Base-by-base conservation (phyloP, 1,140 invertebrate genomes). In the Meloidogyne exigua region DNA sequence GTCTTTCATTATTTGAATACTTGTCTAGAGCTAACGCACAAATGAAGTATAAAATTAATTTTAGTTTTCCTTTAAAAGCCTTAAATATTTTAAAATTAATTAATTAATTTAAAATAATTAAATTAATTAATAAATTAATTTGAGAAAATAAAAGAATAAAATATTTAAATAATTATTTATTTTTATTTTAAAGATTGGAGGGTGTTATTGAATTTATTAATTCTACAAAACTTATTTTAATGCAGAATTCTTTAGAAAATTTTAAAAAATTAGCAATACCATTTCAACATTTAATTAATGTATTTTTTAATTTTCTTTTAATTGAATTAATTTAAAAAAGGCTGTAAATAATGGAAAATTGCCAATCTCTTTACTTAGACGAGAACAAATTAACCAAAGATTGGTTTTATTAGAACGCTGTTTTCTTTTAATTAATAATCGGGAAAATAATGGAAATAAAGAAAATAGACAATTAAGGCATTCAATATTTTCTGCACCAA, bases 211-310 rank as follows among this genome's bases (percentile, higher is more conserved):
- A 39, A 25, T 7, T 74, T 26, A 21, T 64, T 4, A 84, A 83
- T 63, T 36, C 28, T 13, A 26, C 26, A 28, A 69, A 71, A 57
- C 11, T 82, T 15, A 18, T 5, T 1, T 78, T 71, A 32, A 7
- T 82, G 15, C 36, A 82, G 18, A 23, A 79, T 63, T 25, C 73
- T 11, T 44, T 83, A 9, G 36, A 28, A 26, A 36, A 2, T 10
- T 81, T 83, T 66, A 69, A 57, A 0, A 62, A 76, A 36, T 62
- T 68, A 26, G 62, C 78, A 12, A 63, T 25, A 18, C 23, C 23
- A 25, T 74, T 81, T 25, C 81, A 81, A 57, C 69, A 75, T 26
- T n/a, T 42, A 13, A 39, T 77, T 69, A 57, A 83, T 5, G 81
- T 66, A 72, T 76, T 2, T 15, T 12, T 10, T 18, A 65, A 32